Evolutionary conservation across 2,888 invertebrate species (phyloP).

Genomic region (Stenodera caucasica): DNA sequence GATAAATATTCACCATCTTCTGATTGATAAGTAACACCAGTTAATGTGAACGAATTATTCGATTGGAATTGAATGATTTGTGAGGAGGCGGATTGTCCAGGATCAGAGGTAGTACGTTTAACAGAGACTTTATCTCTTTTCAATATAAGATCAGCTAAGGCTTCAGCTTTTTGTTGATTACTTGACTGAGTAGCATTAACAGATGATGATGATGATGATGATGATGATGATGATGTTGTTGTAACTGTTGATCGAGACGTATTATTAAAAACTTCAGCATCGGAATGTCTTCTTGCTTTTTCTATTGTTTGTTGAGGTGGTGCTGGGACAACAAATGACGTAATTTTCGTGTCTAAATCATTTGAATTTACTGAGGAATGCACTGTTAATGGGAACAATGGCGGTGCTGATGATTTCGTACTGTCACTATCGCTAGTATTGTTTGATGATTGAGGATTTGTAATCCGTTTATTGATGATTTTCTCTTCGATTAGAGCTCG

Average conservation of each 20-base stretch:
- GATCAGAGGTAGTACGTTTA: conserved; percentile 74
- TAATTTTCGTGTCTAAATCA: conserved; percentile 52
- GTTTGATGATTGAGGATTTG: conserved; percentile 48
- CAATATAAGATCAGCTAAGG: conserved; percentile 73
- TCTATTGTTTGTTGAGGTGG: conserved; percentile 56
- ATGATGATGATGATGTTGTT: neutral
- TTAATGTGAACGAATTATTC: conserved; percentile 64
- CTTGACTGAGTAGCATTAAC: conserved; percentile 47
- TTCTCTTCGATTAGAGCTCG: conserved; percentile 90
- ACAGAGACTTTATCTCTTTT: conserved; percentile 73
- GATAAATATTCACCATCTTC: conserved; percentile 66
- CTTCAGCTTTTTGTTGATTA: conserved; percentile 71
- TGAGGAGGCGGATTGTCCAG: conserved; percentile 60
- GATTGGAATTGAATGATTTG: conserved; percentile 64
- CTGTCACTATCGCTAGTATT: conserved; percentile 33
- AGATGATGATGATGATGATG: neutral
- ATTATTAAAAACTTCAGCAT: conserved; percentile 59
- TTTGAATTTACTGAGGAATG: conserved; percentile 53
- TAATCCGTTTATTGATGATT: conserved; percentile 82
- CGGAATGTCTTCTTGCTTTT: conserved; percentile 62
- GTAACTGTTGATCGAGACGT: conserved; percentile 23
- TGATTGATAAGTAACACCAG: conserved; percentile 65
- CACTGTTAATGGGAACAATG: conserved; percentile 54
- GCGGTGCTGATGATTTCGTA: conserved; percentile 52
- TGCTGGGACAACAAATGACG: conserved; percentile 63